Evolutionary conservation across 2,888 invertebrate genomes (phyloP).

Genomic region (Mellilla xanthometata): DNA sequence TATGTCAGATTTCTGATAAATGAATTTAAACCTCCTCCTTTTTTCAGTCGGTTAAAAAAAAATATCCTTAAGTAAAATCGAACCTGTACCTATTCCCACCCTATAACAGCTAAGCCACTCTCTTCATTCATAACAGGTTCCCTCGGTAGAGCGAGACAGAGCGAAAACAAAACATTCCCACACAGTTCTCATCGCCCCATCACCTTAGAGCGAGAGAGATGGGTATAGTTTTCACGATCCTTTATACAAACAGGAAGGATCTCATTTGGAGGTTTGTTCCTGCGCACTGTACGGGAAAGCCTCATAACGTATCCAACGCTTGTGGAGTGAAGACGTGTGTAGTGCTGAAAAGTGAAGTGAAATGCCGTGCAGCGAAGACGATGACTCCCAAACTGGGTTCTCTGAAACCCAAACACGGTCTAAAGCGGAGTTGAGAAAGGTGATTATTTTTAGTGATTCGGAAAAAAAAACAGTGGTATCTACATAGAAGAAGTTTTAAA

Average conservation of each 20-base stretch:
- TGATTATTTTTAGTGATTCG: constrained; percentile 51
- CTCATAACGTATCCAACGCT: constrained; percentile 46
- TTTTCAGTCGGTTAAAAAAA: too few species aligned
- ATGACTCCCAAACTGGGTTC: constrained; percentile 76
- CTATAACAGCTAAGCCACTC: constrained; percentile 41
- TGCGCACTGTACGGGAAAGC: constrained; percentile 36
- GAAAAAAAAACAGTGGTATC: not conserved
- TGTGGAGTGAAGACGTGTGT: constrained; percentile 42
- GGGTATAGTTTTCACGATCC: constrained; percentile 37
- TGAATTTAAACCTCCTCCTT: too few species aligned
- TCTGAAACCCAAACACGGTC: constrained; percentile 83
- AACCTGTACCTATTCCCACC: constrained; percentile 39
- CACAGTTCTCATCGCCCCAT: constrained; percentile 69
- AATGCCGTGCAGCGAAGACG: constrained; percentile 86
- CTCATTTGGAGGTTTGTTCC: constrained; percentile 66
- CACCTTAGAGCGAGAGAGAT: constrained; percentile 46
- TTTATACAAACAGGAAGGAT: constrained; percentile 56
- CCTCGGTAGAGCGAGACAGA: constrained; percentile 64
- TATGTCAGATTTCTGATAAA: too few species aligned
- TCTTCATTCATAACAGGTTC: constrained; percentile 66
- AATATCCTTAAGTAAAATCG: constrained; percentile 48
- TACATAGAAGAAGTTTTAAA: too few species aligned
- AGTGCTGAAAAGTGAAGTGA: constrained; percentile 31
- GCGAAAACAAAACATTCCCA: constrained; percentile 81
- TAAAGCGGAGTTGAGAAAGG: constrained; percentile 88